Conservation (phyloP, 1,140 invertebrate genomes). For the Rhyzopertha dominica region DNA sequence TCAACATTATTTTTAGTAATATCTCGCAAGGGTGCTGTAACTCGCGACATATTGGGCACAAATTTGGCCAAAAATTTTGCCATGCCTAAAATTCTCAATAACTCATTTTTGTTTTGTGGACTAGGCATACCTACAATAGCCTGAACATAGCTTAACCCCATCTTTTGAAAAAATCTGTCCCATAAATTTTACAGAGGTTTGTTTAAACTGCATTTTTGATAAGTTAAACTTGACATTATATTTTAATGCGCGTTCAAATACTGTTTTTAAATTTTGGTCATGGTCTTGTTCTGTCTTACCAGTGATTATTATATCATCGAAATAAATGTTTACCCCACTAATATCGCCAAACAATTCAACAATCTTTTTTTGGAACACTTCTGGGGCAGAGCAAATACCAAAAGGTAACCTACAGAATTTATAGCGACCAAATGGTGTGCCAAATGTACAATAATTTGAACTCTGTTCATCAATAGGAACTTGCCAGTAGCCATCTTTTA, state of each 20-base stretch:
- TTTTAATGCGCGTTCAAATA: conserved; percentile 34
- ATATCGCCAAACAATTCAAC: conserved; percentile 40
- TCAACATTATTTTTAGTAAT: conserved; percentile 14
- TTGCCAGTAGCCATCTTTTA: conserved; percentile 16
- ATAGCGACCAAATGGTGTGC: too few relatives aligned
- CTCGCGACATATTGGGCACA: conserved; percentile 29
- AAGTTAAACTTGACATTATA: conserved; percentile 40
- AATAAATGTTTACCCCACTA: conserved; percentile 36
- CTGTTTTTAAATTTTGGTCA: conserved; percentile 36
- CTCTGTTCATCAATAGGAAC: conserved; percentile 10
- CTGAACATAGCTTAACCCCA: conserved; percentile 33
- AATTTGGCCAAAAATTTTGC: conserved; percentile 32
- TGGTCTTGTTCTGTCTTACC: conserved; percentile 28
- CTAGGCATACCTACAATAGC: conserved; percentile 19
- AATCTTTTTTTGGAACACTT: conserved; percentile 42
- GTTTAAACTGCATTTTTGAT: conserved; percentile 38
- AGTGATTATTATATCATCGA: conserved; percentile 43
- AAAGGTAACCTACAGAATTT: conserved; percentile 42
- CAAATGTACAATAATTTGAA: conserved; percentile 10
- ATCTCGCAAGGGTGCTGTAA: conserved; percentile 17
- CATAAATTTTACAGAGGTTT: conserved; percentile 37
- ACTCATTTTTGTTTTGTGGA: conserved; percentile 30
- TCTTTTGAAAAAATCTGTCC: conserved; percentile 32
- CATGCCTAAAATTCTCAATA: conserved; percentile 34
- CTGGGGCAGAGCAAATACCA: conserved; percentile 41